Percentiles rank a stretch among this genome's conserved stretches.
Evolutionary conservation across 2,888 invertebrate genomes (phyloP).

Genomic region (Lottia scabra): DNA sequence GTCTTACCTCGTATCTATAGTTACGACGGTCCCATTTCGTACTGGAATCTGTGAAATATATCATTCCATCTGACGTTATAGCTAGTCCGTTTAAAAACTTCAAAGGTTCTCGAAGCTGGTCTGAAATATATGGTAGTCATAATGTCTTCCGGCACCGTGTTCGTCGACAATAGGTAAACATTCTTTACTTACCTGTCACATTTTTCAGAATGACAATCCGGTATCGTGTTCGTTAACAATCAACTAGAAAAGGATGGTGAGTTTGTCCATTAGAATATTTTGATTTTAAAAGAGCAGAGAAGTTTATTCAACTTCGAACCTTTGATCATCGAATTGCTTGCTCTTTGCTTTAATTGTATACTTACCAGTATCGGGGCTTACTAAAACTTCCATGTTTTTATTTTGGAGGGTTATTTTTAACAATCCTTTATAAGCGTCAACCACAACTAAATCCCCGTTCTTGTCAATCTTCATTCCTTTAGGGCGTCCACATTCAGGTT

Average conservation of each 20-base stretch:
- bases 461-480: slow-evolving; percentile 50
- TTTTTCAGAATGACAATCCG: too few species aligned
- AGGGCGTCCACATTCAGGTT: slow-evolving; percentile 50
- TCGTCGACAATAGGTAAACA: too few species aligned
- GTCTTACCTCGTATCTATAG: slow-evolving; percentile 49
- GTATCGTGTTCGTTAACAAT: too few species aligned
- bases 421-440: slow-evolving; percentile 48
- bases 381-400: slow-evolving; percentile 32
- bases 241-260: too few species aligned
- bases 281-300: too few species aligned
- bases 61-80: slow-evolving; percentile 38
- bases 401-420: slow-evolving; percentile 34
- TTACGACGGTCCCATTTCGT: slow-evolving; percentile 51
- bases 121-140: slow-evolving; percentile 24
- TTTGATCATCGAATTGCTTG: too few species aligned
- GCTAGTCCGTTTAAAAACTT: slow-evolving; percentile 50
- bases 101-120: slow-evolving; percentile 38
- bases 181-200: too few species aligned
- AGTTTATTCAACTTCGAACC: too few species aligned
- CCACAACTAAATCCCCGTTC: slow-evolving; percentile 39
- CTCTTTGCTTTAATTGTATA: too few species aligned
- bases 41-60: slow-evolving; percentile 53
- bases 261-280: too few species aligned
- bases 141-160: too few species aligned
- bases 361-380: slow-evolving; percentile 36